Percentiles rank a stretch among this genome's conserved stretches.
phyloP scores from a whole-genome alignment of 2,888 invertebrate species.

The Minunthozetes semirufus region DNA sequence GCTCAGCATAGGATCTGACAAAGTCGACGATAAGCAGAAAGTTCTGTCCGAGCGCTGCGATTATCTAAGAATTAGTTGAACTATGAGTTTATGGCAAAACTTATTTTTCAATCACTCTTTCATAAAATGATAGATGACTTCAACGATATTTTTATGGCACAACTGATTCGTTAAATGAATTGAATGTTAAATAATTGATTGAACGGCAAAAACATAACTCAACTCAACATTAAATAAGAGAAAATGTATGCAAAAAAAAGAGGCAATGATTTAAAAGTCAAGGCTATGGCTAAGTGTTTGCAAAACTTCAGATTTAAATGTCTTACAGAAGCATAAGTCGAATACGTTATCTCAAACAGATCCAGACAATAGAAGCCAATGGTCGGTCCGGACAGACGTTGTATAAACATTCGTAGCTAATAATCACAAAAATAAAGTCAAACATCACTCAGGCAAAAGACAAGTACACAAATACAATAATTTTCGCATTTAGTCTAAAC shows the following conservation, averaged over 20 bases:
- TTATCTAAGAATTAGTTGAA: slow-evolving; percentile 16
- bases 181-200: not conserved
- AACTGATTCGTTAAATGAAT: slow-evolving; percentile 5
- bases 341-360: slow-evolving; percentile 37
- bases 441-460: not conserved
- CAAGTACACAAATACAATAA: slow-evolving; percentile 12
- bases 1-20: slow-evolving; percentile 35
- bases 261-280: not conserved
- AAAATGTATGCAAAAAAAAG: not conserved
- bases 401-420: slow-evolving; percentile 36
- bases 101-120: not conserved
- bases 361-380: slow-evolving; percentile 38
- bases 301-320: not conserved
- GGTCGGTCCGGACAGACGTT: slow-evolving; percentile 36
- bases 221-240: not conserved
- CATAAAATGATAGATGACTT: not conserved
- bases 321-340: slow-evolving; percentile 36
- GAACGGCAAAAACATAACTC: slow-evolving; percentile 9
- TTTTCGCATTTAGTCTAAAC: not conserved
- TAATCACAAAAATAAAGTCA: slow-evolving; percentile 12
- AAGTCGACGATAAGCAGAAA: slow-evolving; percentile 36
- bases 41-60: slow-evolving; percentile 36
- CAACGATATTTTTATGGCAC: not conserved
- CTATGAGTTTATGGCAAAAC: not conserved
- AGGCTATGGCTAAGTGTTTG: slow-evolving; percentile 1